phyloP scores from a whole-genome alignment of 2,888 invertebrate genomes.

The Napeogenes inachia region DNA sequence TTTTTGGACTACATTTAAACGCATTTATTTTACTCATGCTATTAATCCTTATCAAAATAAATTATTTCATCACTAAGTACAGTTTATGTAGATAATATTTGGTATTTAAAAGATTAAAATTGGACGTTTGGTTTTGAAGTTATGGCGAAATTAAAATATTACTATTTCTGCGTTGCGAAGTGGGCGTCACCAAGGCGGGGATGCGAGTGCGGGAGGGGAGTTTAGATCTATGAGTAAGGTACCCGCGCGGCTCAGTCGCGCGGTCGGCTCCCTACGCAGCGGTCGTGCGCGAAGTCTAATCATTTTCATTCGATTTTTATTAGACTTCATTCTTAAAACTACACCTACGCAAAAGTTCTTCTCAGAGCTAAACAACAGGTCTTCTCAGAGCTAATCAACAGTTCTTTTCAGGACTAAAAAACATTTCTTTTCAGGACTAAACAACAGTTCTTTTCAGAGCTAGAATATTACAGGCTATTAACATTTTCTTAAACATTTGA shows the following conservation, averaged over 20 bases:
- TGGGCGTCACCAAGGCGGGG: too few relatives aligned
- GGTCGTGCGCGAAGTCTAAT: not conserved
- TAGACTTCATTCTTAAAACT: not conserved
- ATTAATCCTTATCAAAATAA: too few relatives aligned
- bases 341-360: not conserved
- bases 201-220: too few relatives aligned
- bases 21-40: too few relatives aligned
- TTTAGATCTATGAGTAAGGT: slow-evolving; percentile 1
- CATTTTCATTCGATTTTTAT: not conserved
- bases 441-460: not conserved
- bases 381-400: not conserved
- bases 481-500: too few relatives aligned
- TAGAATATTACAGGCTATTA: not conserved
- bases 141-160: too few relatives aligned
- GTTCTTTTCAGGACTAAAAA: not conserved
- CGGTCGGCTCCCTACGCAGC: slow-evolving; percentile 13
- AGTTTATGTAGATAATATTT: slow-evolving; percentile 20
- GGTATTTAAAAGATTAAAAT: slow-evolving; percentile 7
- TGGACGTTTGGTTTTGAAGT: slow-evolving; percentile 15
- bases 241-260: slow-evolving; percentile 13
- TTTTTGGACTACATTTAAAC: too few relatives aligned
- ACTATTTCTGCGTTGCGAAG: too few relatives aligned
- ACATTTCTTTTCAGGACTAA: too few relatives aligned
- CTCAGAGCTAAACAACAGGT: not conserved
- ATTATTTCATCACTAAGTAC: too few relatives aligned